These are phyloP conservation scores for Epizoanthus illoricatus DNA, from an alignment of 92 coral and sea anemone genomes.

Conservation along the genomic window DNA sequence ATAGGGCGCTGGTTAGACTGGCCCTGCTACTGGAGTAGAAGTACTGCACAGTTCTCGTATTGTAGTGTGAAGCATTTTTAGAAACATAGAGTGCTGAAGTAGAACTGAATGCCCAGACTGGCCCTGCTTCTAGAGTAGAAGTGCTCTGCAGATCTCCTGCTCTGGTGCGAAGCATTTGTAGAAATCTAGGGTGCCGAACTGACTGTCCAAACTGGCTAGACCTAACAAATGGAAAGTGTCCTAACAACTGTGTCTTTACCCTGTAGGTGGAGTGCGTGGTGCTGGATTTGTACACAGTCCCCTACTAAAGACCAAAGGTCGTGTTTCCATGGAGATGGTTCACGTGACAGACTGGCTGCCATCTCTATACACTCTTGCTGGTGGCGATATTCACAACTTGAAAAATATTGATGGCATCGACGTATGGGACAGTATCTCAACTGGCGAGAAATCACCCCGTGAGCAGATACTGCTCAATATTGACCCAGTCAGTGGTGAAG, in stretches of 20 bases:
- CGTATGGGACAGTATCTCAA: conserved; percentile 66
- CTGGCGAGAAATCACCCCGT: conserved; percentile 65
- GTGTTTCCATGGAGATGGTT: conserved; percentile 80
- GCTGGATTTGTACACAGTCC: conserved; percentile 86
- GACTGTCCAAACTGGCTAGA: too few relatives aligned
- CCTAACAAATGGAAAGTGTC: not conserved
- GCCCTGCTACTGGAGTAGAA: too few relatives aligned
- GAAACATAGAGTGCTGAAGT: too few relatives aligned
- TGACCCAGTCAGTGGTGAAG: conserved; percentile 62
- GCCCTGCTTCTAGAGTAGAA: too few relatives aligned
- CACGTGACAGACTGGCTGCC: conserved; percentile 93
- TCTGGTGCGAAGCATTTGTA: too few relatives aligned
- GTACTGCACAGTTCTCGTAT: too few relatives aligned
- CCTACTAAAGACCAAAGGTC: conserved; percentile 58
- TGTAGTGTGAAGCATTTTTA: too few relatives aligned
- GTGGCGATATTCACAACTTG: conserved; percentile 75
- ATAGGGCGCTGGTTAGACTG: too few relatives aligned
- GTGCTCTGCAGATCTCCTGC: too few relatives aligned
- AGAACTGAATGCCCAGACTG: too few relatives aligned
- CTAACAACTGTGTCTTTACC: not conserved
- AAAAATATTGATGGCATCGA: conserved; percentile 66
- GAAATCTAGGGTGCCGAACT: too few relatives aligned
- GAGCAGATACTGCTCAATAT: conserved; percentile 74
- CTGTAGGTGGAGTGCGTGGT: conserved; percentile 79
- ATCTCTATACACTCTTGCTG: conserved; percentile 69